Percentiles rank a stretch among this genome's conserved stretches.
Conservation (phyloP, 1,140 invertebrate species). For the Pogonus chalceus region DNA sequence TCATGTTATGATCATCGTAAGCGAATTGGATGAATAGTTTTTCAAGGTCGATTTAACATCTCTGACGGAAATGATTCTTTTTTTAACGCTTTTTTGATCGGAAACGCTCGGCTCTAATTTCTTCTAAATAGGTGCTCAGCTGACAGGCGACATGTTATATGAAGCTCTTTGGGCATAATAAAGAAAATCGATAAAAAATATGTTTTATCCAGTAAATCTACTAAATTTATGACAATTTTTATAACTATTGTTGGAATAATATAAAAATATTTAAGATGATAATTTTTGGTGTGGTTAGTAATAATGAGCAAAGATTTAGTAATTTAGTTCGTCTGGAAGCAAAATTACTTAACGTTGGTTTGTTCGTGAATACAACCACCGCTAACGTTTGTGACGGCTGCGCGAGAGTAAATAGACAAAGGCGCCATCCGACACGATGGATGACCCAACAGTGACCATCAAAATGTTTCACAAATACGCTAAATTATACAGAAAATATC, state of each 20-base stretch:
- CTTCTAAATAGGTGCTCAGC: neutral
- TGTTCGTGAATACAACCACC: neutral
- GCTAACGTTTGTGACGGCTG: neutral
- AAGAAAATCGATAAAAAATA: too few relatives aligned
- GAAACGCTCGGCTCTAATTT: neutral
- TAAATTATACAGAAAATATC: neutral
- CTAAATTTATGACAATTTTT: too few relatives aligned
- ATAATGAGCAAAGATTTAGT: neutral
- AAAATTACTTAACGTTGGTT: neutral
- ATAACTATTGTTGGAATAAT: too few relatives aligned
- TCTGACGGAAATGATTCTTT: neutral
- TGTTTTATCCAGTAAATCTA: too few relatives aligned
- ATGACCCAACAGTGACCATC: conserved; percentile 9
- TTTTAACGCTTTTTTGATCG: neutral
- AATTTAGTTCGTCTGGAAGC: neutral
- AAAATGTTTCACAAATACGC: neutral
- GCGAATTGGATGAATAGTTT: neutral
- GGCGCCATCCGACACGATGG: conserved; percentile 13
- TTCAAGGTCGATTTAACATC: neutral
- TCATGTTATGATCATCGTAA: neutral
- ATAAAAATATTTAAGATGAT: too few relatives aligned
- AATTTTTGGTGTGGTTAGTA: too few relatives aligned
- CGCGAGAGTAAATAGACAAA: conserved; percentile 12
- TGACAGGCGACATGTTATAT: too few relatives aligned
- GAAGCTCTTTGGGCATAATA: too few relatives aligned